phyloP scores from a whole-genome alignment of 2,888 invertebrate species.

The Emmelina monodactyla region DNA sequence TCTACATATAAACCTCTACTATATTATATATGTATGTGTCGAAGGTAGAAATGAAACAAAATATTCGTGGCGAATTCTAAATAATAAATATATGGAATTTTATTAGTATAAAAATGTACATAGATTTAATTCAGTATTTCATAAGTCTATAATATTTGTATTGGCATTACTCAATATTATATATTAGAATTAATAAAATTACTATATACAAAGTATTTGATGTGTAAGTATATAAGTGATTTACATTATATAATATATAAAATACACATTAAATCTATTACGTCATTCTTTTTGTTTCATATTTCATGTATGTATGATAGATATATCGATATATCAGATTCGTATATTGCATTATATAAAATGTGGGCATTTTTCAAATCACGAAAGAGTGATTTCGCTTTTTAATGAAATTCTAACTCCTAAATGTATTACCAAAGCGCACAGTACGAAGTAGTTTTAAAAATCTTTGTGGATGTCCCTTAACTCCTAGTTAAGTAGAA shows the following conservation, averaged over 20 bases:
- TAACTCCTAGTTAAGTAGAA: too few species aligned
- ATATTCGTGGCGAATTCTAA: conserved; percentile 46
- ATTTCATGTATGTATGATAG: too few species aligned
- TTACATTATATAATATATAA: conserved; percentile 25
- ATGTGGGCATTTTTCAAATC: too few species aligned
- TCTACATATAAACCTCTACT: too few species aligned
- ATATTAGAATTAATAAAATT: conserved; percentile 18
- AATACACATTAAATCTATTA: conserved; percentile 33
- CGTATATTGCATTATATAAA: too few species aligned
- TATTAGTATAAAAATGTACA: conserved; percentile 39
- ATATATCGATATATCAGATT: too few species aligned
- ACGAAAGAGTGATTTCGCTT: too few species aligned
- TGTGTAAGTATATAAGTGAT: conserved; percentile 27
- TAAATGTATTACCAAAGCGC: conserved; percentile 51
- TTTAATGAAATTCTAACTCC: too few species aligned
- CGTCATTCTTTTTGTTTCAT: too few species aligned
- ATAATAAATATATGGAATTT: conserved; percentile 35
- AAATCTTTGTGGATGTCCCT: conserved; percentile 27
- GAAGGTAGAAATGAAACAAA: conserved; percentile 28
- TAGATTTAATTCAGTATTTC: conserved; percentile 39
- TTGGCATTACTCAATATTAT: conserved; percentile 24
- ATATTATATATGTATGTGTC: conserved; percentile 25
- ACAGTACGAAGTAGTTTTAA: conserved; percentile 35
- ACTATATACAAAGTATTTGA: conserved; percentile 23
- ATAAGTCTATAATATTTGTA: conserved; percentile 41